Base-by-base conservation (phyloP, 53 echinoderm and acorn worm genomes). In the Astropecten irregularis region DNA sequence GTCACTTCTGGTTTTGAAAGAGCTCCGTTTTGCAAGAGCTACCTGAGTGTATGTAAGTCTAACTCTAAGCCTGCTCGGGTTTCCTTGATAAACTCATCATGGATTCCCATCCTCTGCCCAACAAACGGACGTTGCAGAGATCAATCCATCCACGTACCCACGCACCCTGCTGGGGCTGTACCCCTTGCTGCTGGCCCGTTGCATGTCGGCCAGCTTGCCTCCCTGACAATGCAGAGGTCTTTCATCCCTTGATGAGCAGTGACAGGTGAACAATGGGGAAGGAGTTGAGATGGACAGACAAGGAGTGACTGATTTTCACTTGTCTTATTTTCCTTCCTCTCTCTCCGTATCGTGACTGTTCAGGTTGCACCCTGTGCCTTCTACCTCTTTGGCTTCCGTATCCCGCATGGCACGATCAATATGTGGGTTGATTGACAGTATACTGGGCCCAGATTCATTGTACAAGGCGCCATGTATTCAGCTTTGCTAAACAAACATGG, bases 271-370 rank as follows among this genome's bases (percentile, higher is more conserved):
- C 56, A 56, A 76, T 57, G 56, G 10, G 20, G 13, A 11, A 9
- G n/a, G 31, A 40, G n/a, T 34, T 54, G 55, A 23, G 19, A 18
- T 22, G 4, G 21, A 21, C 74, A 25, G 74, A 55, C 56, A 6
- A 73, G 34, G 51, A 56, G 55, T 54, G 31, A 40, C 14, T 50
- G 50, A 33, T 76, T 76, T 76, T n/a, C 58, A 39, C 38, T 6
- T 39, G 55, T 55, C 40, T 76, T 56, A 28, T 3, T 32, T 16
- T 54, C 19, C 25, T 54, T 9, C 33, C 15, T 9, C 10, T 33
- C 13, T 16, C 65, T 9, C 30, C 30, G 29, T 13, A 28, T 58
- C 13, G 29, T 13, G 27, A 58, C 59, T 58, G 59, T 21, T 28
- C 27, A 9, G 28, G 54, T 58, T 65, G 3, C 11, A 37, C 36